Evolutionary conservation across 2,888 invertebrate genomes (phyloP).

Genomic region (Acleris cristana): DNA sequence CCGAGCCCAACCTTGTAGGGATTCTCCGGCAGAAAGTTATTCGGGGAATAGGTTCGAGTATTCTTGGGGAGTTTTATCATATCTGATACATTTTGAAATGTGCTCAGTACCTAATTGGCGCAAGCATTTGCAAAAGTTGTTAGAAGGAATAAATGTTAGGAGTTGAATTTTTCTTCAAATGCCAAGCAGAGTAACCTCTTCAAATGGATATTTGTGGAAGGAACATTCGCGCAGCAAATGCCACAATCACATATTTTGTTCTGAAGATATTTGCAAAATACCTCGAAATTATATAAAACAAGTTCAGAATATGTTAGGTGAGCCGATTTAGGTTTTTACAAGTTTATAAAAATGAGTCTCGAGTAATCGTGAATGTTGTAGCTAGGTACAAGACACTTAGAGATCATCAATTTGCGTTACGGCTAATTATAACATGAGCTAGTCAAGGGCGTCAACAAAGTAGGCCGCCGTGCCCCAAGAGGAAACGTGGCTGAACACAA

Average conservation of each 20-base stretch:
- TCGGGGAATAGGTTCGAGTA: not conserved
- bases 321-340: constrained; percentile 19
- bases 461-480: constrained; percentile 23
- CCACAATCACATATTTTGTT: constrained; percentile 1
- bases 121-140: constrained; percentile 15
- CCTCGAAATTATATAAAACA: constrained; percentile 31
- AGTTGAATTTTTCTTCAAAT: not conserved
- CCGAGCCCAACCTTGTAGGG: not conserved
- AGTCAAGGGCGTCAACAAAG: constrained; percentile 31
- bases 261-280: constrained; percentile 10
- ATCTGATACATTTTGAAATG: constrained; percentile 18
- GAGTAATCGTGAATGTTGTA: not conserved
- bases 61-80: not conserved
- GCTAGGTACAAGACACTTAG: constrained; percentile 16
- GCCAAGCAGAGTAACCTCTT: constrained; percentile 6
- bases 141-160: constrained; percentile 13
- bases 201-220: constrained; percentile 8
- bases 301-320: constrained; percentile 6
- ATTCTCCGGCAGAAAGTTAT: constrained; percentile 15
- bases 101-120: constrained; percentile 11
- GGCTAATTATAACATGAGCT: constrained; percentile 35
- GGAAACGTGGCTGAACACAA: constrained; percentile 18
- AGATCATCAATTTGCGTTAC: constrained; percentile 26
- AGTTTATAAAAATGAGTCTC: not conserved
- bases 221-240: constrained; percentile 23